Evolutionary conservation across 1,140 invertebrate species (phyloP), one percentile per base, ranked within the genome.

Genomic region (Pseudomyrmex dendroicus): DNA sequence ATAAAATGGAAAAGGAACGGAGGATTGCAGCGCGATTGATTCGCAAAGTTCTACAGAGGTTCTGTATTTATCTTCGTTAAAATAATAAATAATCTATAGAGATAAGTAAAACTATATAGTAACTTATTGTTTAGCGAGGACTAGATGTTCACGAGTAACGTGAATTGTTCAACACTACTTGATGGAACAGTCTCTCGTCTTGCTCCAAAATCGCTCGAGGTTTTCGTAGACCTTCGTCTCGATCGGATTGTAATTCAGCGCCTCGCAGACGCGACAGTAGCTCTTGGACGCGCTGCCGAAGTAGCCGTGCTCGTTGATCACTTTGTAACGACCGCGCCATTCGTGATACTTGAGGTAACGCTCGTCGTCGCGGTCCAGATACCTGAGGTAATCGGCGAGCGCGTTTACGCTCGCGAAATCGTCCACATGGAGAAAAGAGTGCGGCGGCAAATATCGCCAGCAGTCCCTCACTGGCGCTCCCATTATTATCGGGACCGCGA

Each of bases 181-280:
- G 48, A 5, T 59, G 54, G 15, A 44, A 3, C 95, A 96, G 78
- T 95, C 94, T n/a, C 84, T 92, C 0, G 91, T 73, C 15, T 87
- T 82, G 73, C 89, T 95, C 95, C 95, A 96, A 88, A 94, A 95
- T 0, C 87, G 68, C 15, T 93, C 90, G 2, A 96, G 83, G 83
- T 95, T 77, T 0, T 92, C 66, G 74, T 96, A 96, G 15, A 95
- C 89, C 86, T 96, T 96, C n/a, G 77, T 68, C 2, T 68, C 74
- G 44, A 85, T 88, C 17, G 94, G 89, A 86, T 96, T 96, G 87
- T 95, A 96, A 91, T 97, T 96, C 35, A 97, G 93, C 64, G 97
- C 96, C 87, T 97, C 96, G 91, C 98, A 98, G 46, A 98, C 91
- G 67, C 97, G 95, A 90, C 98, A 98, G 92, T 97, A 97, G 92